A percentile compares a stretch with the other conserved stretches of the same genome.
Conservation (phyloP, 2,113 vertebrate species). For the Azemiops feae region DNA sequence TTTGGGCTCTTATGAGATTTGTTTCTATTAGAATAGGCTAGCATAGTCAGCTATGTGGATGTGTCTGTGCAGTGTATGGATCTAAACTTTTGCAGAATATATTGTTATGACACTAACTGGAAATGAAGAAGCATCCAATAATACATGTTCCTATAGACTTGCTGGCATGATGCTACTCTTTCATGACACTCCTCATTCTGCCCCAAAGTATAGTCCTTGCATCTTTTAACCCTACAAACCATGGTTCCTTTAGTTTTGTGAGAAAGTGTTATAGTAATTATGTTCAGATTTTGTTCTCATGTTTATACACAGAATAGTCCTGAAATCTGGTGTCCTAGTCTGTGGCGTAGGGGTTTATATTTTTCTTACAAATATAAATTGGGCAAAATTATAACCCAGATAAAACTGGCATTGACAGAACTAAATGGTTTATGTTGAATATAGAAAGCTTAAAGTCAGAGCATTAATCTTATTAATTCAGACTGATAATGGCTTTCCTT, state of each 20-base stretch:
- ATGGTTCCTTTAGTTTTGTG: background rate
- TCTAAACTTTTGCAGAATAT: background rate
- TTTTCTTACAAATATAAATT: background rate
- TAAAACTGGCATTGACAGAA: background rate
- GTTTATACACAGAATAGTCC: background rate
- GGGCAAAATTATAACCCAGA: background rate
- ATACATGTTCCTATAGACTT: background rate
- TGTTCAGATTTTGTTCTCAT: background rate
- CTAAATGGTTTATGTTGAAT: background rate
- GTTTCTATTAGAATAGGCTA: background rate
- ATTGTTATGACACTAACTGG: background rate
- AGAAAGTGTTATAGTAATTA: background rate
- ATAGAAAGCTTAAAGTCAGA: background rate
- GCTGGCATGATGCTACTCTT: background rate
- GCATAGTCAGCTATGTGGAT: background rate
- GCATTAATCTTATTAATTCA: background rate
- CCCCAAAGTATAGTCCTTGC: background rate
- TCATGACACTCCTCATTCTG: background rate
- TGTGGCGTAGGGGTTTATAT: background rate
- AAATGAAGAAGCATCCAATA: background rate
- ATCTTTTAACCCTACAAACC: background rate
- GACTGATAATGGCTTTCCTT: background rate
- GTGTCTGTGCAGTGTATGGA: background rate
- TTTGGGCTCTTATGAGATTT: background rate
- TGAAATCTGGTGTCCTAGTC: background rate